These are phyloP conservation scores for Epinephelus cyanopodus DNA, from an alignment of 2,113 vertebrate genomes.

Conservation along the genomic window DNA sequence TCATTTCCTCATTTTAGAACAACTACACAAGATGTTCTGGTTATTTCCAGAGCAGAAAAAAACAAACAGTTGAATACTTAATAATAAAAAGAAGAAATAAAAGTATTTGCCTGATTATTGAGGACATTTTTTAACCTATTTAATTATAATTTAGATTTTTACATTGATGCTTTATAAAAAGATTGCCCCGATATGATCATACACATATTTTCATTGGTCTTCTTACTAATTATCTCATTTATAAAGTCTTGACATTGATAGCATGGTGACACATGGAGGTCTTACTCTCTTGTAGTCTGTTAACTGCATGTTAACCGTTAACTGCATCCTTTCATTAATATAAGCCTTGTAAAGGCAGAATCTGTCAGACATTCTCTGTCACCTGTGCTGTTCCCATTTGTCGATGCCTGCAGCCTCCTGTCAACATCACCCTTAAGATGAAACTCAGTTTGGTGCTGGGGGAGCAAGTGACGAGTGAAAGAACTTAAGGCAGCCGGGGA, in stretches of 20 bases:
- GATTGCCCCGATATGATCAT: not conserved
- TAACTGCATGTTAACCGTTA: not conserved
- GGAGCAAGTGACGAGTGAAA: constrained; percentile 58
- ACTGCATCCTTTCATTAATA: constrained; percentile 10
- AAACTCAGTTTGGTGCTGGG: constrained; percentile 19
- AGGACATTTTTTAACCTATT: not conserved
- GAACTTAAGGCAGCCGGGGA: not conserved
- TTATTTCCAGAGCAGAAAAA: not conserved
- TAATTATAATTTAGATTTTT: not conserved
- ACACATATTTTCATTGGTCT: not conserved
- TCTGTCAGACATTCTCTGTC: constrained; percentile 11
- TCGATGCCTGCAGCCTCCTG: constrained; percentile 18
- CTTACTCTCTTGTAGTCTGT: not conserved
- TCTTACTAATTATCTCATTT: not conserved
- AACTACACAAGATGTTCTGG: not conserved
- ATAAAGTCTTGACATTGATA: not conserved
- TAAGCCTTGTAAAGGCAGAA: constrained; percentile 6
- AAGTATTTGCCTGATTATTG: not conserved
- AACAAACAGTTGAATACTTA: not conserved
- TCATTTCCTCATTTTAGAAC: not conserved
- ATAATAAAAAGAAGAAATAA: not conserved
- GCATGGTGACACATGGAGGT: not conserved
- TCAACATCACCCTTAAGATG: constrained; percentile 40
- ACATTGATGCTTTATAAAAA: too few species aligned
- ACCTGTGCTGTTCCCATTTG: constrained; percentile 45